Evolutionary conservation across 1,140 invertebrate genomes (phyloP).

Genomic region (Linepithema humile): DNA sequence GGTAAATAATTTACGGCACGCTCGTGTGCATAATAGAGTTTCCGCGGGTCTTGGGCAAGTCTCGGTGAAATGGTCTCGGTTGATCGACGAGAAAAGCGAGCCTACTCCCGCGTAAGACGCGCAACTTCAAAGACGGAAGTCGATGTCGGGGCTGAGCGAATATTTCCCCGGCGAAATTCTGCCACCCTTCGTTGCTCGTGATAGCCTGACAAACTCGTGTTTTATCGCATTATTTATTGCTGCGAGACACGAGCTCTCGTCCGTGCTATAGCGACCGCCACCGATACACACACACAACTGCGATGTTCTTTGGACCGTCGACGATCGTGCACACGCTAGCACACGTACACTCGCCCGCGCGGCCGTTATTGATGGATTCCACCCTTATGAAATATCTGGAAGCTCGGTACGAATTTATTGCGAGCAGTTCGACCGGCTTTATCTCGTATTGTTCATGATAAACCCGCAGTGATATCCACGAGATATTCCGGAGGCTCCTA

Average conservation of each 20-base stretch:
- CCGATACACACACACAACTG: neutral
- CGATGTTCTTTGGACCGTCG: constrained; percentile 30
- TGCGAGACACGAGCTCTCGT: constrained; percentile 64
- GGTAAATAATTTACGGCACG: constrained; percentile 69
- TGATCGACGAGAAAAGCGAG: constrained; percentile 59
- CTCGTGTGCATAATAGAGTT: constrained; percentile 70
- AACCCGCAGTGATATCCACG: constrained; percentile 79
- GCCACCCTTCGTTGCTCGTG: constrained; percentile 70
- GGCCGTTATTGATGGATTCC: constrained; percentile 84
- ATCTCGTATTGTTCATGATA: constrained; percentile 84
- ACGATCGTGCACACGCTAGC: constrained; percentile 19
- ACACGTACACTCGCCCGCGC: constrained; percentile 42
- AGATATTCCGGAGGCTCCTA: constrained; percentile 69
- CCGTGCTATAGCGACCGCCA: constrained; percentile 22
- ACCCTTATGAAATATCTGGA: constrained; percentile 84
- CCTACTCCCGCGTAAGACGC: constrained; percentile 19
- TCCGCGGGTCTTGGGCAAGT: constrained; percentile 47
- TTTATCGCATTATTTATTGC: constrained; percentile 85
- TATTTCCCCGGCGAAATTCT: constrained; percentile 67
- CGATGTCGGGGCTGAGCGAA: constrained; percentile 36
- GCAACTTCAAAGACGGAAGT: constrained; percentile 65
- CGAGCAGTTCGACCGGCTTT: constrained; percentile 82
- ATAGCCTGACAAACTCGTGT: constrained; percentile 84
- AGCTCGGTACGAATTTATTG: constrained; percentile 83
- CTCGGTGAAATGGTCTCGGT: constrained; percentile 62